Conservation (phyloP, 2,113 vertebrate genomes). For the Meriones unguiculatus region DNA sequence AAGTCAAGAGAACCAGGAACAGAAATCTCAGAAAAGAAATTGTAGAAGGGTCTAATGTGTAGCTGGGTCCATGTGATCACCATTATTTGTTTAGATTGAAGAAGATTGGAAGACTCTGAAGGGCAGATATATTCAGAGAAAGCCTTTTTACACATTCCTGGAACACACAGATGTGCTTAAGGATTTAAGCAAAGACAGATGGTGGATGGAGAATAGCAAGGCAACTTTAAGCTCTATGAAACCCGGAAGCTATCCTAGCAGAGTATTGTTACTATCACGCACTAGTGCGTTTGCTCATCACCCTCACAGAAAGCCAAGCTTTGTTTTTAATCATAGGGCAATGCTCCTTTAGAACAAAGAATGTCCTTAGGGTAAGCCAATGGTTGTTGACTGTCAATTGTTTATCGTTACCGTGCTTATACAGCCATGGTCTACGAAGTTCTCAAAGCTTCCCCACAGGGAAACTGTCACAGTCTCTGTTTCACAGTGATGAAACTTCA, state of each 20-base stretch:
- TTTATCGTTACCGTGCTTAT: background rate
- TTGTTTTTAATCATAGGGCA: background rate
- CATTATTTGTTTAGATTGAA: background rate
- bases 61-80: background rate
- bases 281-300: background rate
- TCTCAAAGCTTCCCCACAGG: background rate
- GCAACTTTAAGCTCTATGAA: conserved; percentile 44
- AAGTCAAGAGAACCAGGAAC: background rate
- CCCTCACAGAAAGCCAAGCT: background rate
- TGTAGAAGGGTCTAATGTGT: background rate
- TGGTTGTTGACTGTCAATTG: background rate
- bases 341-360: background rate
- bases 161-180: background rate
- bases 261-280: background rate
- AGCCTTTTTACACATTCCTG: background rate
- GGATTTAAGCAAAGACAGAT: conserved; percentile 3
- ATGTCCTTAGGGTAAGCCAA: background rate
- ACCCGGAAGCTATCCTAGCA: background rate
- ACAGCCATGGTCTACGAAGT: background rate
- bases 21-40: background rate
- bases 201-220: conserved; percentile 10
- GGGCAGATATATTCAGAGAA: background rate
- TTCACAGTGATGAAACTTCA: background rate
- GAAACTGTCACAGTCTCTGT: background rate
- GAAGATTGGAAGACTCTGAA: background rate